Evolutionary conservation across 2,888 invertebrate species (phyloP), one percentile per base, ranked within the genome.

Genomic region (Alloscopus bannaensis): DNA sequence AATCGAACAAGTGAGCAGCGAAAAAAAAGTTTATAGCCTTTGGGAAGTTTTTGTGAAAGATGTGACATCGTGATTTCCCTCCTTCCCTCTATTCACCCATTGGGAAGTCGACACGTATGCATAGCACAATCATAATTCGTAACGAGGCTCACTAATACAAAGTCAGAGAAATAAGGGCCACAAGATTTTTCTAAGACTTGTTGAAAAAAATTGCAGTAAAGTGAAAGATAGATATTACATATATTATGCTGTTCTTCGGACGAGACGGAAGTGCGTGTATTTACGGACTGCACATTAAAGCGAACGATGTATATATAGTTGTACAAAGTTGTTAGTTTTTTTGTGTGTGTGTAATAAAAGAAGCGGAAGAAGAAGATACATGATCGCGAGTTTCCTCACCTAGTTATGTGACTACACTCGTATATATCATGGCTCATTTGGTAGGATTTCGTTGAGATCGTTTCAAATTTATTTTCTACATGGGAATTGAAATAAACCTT

Each of bases 1-100:
- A 78, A 78, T 78, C 71, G 78, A 78, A 78, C 78, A 78, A 78
- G 78, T 78, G 78, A 65, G 71, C 36, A 66, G n/a, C n/a, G n/a
- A n/a, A n/a, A n/a, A n/a, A n/a, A n/a, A 57, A 71, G 71, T 78
- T 78, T 78, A 78, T 71, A 78, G 78, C 78, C 78, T 65, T 64
- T 59, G 71, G 71, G 78, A 78, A 65, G 70, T 78, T 71, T 71
- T 64, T 57, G 57, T 71, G 50, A 71, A 62, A 64, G 71, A 78
- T 78, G 71, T 78, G 71, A 78, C 78, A 66, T 29, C 59, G 59
- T 78, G 71, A 71, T 66, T 64, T 64, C 24, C 28, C 57, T 73
- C 24, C 62, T 40, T 3, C n/a, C n/a, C n/a, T n/a, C n/a, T n/a
- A n/a, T n/a, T n/a, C n/a, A n/a, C n/a, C n/a, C n/a, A 6, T 36